Evolutionary conservation across 2,888 invertebrate genomes (phyloP).

Genomic region (Apamea sordens): DNA sequence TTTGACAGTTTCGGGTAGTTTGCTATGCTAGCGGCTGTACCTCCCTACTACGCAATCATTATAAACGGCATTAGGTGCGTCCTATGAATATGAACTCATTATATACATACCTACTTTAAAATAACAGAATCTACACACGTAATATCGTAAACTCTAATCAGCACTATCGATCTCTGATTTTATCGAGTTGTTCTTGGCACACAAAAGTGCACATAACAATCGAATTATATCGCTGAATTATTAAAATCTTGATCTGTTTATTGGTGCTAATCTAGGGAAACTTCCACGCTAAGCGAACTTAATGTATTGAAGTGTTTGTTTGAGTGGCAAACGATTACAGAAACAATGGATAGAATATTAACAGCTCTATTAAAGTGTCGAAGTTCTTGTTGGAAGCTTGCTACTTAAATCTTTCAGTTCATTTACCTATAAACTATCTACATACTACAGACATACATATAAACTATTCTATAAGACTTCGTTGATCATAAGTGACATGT

Average conservation of each 20-base stretch:
- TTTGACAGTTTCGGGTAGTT: no score
- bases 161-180: constrained; percentile 30
- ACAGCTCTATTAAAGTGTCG: neutral
- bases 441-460: neutral
- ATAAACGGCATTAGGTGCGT: neutral
- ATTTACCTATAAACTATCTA: constrained; percentile 3
- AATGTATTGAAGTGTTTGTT: constrained; percentile 12
- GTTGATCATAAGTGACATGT: neutral
- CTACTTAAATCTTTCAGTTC: constrained; percentile 5
- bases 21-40: no score
- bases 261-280: constrained; percentile 8
- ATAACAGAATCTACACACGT: constrained; percentile 31
- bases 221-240: constrained; percentile 37
- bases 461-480: neutral
- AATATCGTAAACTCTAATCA: constrained; percentile 29
- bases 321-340: constrained; percentile 13
- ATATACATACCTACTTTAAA: constrained; percentile 4
- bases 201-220: constrained; percentile 30
- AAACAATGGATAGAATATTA: constrained; percentile 17
- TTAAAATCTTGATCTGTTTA: constrained; percentile 38
- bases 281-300: neutral
- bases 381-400: neutral
- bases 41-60: neutral
- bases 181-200: constrained; percentile 36
- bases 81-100: constrained; percentile 8